A percentile compares a stretch with the other conserved stretches of the same genome.
Evolutionary conservation across 2,888 invertebrate genomes (phyloP).

Genomic region (Caenorhabditis imperialis): DNA sequence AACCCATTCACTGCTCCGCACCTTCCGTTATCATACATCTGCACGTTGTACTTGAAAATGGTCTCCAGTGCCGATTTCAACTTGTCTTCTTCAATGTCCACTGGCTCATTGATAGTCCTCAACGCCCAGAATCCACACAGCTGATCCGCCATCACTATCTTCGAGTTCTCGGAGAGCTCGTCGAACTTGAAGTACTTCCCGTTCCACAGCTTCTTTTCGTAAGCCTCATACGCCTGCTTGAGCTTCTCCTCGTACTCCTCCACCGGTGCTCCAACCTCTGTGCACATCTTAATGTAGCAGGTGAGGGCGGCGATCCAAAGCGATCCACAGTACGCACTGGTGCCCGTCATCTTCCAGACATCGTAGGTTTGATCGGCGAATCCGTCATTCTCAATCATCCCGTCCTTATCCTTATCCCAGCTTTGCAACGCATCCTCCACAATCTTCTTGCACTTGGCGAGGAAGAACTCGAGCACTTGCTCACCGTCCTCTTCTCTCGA

Average conservation of each 20-base stretch:
- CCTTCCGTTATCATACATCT: constrained; percentile 85
- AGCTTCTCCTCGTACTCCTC: constrained; percentile 50
- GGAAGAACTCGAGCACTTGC: constrained; percentile 44
- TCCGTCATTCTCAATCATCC: constrained; percentile 88
- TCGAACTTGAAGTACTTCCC: constrained; percentile 85
- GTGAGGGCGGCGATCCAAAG: constrained; percentile 87
- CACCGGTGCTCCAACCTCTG: constrained; percentile 29
- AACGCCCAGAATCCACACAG: constrained; percentile 92
- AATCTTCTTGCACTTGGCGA: constrained; percentile 52
- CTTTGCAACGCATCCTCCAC: constrained; percentile 78
- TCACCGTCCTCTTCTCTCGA: constrained; percentile 4
- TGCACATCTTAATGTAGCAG: constrained; percentile 78
- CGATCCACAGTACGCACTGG: constrained; percentile 93
- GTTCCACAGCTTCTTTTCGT: constrained; percentile 66
- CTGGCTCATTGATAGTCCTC: constrained; percentile 75
- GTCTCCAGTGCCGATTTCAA: constrained; percentile 83
- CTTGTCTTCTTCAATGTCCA: constrained; percentile 52
- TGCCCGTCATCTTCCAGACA: constrained; percentile 91
- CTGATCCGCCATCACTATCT: constrained; percentile 92
- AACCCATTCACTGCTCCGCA: constrained; percentile 94
- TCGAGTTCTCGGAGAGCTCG: constrained; percentile 80
- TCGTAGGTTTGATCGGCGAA: constrained; percentile 93
- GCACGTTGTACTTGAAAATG: constrained; percentile 88
- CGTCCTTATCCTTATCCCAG: constrained; percentile 89
- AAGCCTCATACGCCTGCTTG: constrained; percentile 49